Evolutionary conservation across 2,888 invertebrate genomes (phyloP).

Genomic region (Horisme vitalbata): DNA sequence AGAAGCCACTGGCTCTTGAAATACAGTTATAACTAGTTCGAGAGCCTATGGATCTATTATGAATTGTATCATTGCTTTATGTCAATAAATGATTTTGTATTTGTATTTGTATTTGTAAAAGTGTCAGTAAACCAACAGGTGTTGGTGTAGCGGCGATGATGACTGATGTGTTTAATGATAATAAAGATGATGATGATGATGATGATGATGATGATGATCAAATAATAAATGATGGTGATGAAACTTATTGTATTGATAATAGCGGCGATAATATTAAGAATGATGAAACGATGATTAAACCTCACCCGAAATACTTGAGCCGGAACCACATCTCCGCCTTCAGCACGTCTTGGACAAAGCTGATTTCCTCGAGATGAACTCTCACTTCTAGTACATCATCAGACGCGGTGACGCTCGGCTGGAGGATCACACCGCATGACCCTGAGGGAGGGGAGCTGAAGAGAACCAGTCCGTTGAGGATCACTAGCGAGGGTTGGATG

Average conservation of each 20-base stretch:
- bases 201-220: not conserved
- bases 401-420: slow-evolving; percentile 46
- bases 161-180: not conserved
- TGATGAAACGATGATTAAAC: not conserved
- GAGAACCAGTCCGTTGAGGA: slow-evolving; percentile 61
- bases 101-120: too few species aligned
- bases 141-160: not conserved
- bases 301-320: slow-evolving; percentile 55
- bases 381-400: slow-evolving; percentile 44
- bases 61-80: too few species aligned
- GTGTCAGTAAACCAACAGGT: too few species aligned
- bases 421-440: slow-evolving; percentile 65
- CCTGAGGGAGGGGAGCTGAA: slow-evolving; percentile 61
- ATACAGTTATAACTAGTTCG: too few species aligned
- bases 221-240: not conserved
- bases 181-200: not conserved
- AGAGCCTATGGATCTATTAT: too few species aligned
- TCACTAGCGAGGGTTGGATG: slow-evolving; percentile 55
- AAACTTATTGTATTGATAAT: too few species aligned
- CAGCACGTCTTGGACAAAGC: slow-evolving; percentile 32
- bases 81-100: too few species aligned
- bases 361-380: slow-evolving; percentile 22
- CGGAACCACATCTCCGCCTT: slow-evolving; percentile 34
- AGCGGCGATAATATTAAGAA: too few species aligned
- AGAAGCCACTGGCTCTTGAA: too few species aligned